Evolutionary conservation across 53 echinoderm and acorn worm genomes (phyloP), one percentile per base, ranked within the genome.

Genomic region (Stichopus horrens): DNA sequence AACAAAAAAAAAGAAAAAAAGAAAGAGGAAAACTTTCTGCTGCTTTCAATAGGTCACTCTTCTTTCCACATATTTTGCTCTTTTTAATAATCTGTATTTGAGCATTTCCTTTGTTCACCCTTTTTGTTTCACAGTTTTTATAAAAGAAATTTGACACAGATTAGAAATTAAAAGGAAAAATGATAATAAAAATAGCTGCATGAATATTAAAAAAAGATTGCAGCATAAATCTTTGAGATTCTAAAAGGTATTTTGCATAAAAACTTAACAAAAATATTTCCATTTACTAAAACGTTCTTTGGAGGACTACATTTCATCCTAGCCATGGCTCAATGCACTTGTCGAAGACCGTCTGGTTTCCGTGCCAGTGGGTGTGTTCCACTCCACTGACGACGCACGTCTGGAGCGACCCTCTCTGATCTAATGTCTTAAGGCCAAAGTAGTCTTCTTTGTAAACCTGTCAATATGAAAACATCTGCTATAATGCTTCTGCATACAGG

Each of bases 291-390:
- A 59, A 59, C 8, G 18, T 71, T 16, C 19, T 13, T 71, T 18
- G 18, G n/a, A 13, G 16, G 16, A 71, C n/a, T 71, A 16, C 71
- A 21, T 8, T 7, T 84, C 65, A 84, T 20, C 23, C 84, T 56
- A 96, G 90, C 91, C 90, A 96, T 8, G 91, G 90, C 74, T 91
- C 73, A 59, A 96, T 93, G 57, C 95, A 95, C 60, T 88, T 88
- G 82, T 96, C 93, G 90, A 96, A 96, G 7, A 95, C 93, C 4
- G 93, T 96, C 84, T 95, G 91, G 81, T 95, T 95, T 63, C 90
- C 77, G 73, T 96, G 96, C 96, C 96, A 96, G 7, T 90, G 71
- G 4, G 83, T 91, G 89, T 96, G 96, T 8, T 86, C 68, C 22
- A 96, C 95, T 23, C 95, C 96, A 10, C 91, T 78, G 9, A 96